These are phyloP conservation scores for Cynaeus angustus DNA, from an alignment of 2,888 invertebrate genomes.

Conservation along the genomic window DNA sequence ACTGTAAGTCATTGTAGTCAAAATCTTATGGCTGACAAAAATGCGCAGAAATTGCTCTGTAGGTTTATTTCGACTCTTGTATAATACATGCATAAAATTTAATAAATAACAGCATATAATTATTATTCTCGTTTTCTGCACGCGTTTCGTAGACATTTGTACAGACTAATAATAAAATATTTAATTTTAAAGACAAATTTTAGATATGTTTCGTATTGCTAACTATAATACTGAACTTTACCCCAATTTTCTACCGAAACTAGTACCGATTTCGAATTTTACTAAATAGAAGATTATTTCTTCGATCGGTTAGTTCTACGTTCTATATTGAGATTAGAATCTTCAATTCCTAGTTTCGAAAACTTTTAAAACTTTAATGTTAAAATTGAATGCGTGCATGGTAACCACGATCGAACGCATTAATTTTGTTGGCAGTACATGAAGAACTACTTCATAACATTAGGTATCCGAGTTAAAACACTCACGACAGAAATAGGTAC, in stretches of 20 bases:
- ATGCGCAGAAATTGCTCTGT: neutral
- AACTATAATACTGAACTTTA: slow-evolving; percentile 42
- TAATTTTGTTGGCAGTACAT: no score
- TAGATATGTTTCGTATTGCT: slow-evolving; percentile 41
- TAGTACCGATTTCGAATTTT: neutral
- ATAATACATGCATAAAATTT: slow-evolving; percentile 31
- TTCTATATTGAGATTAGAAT: no score
- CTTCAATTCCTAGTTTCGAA: no score
- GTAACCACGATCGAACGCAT: no score
- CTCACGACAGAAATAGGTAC: no score
- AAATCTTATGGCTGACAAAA: neutral
- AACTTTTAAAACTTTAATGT: no score
- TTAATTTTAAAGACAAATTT: slow-evolving; percentile 24
- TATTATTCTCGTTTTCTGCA: slow-evolving; percentile 39
- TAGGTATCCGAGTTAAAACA: no score
- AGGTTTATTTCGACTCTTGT: slow-evolving; percentile 29
- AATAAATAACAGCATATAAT: slow-evolving; percentile 19
- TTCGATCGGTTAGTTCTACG: no score
- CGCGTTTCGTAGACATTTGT: slow-evolving; percentile 35
- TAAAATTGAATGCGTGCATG: no score
- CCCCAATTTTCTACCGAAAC: neutral
- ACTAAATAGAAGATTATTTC: no score
- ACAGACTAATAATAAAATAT: slow-evolving; percentile 28
- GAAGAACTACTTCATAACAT: no score
- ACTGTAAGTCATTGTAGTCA: neutral